Evolutionary conservation across 1,140 invertebrate species (phyloP).

Genomic region (Aricia agestis): DNA sequence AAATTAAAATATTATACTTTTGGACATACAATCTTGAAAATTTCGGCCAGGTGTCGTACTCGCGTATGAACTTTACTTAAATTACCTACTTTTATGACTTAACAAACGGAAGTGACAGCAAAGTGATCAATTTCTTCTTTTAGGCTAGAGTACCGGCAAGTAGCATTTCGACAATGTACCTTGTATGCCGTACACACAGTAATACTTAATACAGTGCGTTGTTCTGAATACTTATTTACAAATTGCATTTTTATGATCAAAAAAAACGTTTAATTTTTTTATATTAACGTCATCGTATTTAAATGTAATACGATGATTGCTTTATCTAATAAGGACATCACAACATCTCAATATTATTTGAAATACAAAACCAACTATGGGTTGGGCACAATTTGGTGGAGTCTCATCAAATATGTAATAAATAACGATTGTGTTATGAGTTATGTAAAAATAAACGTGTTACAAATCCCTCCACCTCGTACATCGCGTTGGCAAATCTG

Average conservation of each 20-base stretch:
- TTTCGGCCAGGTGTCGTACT: no score
- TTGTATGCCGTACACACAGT: no score
- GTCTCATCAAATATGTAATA: conserved; percentile 4
- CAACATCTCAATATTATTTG: not conserved
- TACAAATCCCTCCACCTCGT: not conserved
- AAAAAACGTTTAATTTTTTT: not conserved
- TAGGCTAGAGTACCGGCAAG: no score
- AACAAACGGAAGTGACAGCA: no score
- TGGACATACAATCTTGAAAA: no score
- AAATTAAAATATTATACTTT: no score
- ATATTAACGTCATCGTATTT: not conserved
- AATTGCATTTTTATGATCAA: not conserved
- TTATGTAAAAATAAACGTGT: conserved; percentile 12
- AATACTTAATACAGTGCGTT: no score
- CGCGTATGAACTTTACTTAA: no score
- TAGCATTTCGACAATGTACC: no score
- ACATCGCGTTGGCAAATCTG: not conserved
- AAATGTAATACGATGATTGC: not conserved
- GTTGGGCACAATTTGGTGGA: not conserved
- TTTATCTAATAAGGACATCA: not conserved
- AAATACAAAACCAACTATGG: conserved; percentile 13
- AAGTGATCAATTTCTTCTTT: no score
- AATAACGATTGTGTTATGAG: conserved; percentile 6
- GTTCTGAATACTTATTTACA: no score
- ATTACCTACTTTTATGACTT: no score